Base-by-base conservation (phyloP, 2,888 invertebrate genomes). In the Mallateleia sp. region DNA sequence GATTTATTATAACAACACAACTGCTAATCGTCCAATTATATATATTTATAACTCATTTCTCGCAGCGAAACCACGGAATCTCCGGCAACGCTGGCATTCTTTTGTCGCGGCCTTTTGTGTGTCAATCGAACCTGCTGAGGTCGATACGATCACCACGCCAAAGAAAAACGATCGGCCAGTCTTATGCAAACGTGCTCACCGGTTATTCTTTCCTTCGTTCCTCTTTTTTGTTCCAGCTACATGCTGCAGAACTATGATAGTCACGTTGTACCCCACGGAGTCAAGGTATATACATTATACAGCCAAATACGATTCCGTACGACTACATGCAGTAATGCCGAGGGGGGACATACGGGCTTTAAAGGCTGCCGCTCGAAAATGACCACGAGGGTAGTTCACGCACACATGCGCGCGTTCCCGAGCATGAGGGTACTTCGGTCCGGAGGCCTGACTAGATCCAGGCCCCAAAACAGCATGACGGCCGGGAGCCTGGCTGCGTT, bases 401-500 rank as follows among this genome's bases (percentile, higher is more conserved):
- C 75, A 58, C 71, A 79, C 79, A 79, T 56, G 45, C 52, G 2
- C 14, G 32, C 14, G 3, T 25, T 32, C 45, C 34, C 38, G 34
- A 62, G 20, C 56, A 78, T 71, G 69, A 79, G 74, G 79, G 84
- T 66, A 64, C 71, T 28, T 82, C 38, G 58, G 64, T 67, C 32
- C 60, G 20, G 22, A 67, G 66, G 71, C 42, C 58, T 18, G 85
- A 15, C 69, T 86, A 81, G 81, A 78, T 56, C 60, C 72, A 77
- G 80, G 78, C 42, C 67, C 87, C 81, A 28, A 84, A 88, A 82
- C 82, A 85, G 88, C 82, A 85, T 78, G 85, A 88, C 84, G 81
- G 87, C 86, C 54, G 52, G 28, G 64, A 71, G 78, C 42, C 75
- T 69, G 66, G 34, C 20, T 54, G 58, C 54, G 20, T 72, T 38